Evolutionary conservation across 2,888 invertebrate species (phyloP).

Genomic region (Chymomyza fuscimana): DNA sequence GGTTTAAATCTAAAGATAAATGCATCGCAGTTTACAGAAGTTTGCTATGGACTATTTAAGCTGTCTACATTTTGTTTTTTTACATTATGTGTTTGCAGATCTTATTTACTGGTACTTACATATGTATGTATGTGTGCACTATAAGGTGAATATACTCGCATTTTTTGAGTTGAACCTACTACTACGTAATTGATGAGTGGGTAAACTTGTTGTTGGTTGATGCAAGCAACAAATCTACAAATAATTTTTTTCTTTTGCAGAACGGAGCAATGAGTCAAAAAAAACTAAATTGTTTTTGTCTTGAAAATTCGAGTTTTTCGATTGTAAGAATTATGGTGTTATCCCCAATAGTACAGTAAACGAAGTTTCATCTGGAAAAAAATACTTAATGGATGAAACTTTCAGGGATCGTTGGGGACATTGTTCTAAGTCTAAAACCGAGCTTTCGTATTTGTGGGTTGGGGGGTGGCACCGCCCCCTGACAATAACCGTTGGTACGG

Average conservation of each 20-base stretch:
- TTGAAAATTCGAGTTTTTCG: too few species aligned
- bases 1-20: constrained; percentile 46
- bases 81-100: not conserved
- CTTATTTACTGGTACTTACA: not conserved
- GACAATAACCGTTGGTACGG: too few species aligned
- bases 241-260: not conserved
- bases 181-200: not conserved
- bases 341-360: too few species aligned
- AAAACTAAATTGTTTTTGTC: too few species aligned
- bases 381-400: too few species aligned
- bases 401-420: too few species aligned
- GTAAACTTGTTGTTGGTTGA: not conserved
- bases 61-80: not conserved
- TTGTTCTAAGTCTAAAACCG: too few species aligned
- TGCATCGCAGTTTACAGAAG: constrained; percentile 11
- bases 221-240: not conserved
- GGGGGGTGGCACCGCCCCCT: too few species aligned
- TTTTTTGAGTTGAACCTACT: not conserved
- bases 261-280: not conserved
- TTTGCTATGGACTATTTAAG: not conserved
- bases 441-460: too few species aligned
- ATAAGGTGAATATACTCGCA: not conserved
- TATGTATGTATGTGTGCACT: not conserved
- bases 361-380: too few species aligned
- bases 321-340: too few species aligned